These are phyloP conservation scores for Oreochromis niloticus DNA, from an alignment of 2,113 vertebrate genomes.

Conservation along the genomic window DNA sequence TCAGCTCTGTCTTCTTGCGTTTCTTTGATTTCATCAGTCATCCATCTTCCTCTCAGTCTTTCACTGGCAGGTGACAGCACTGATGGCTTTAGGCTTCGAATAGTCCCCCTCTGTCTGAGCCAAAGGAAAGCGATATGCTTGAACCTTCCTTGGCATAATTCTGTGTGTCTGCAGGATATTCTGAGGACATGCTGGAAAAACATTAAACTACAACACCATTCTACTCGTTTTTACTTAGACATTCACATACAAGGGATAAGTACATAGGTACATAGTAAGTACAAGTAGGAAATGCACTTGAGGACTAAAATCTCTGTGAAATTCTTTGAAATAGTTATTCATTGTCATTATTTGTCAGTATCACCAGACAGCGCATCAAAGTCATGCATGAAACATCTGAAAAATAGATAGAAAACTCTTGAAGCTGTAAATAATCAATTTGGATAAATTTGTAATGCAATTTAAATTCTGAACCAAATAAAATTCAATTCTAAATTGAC, in stretches of 20 bases:
- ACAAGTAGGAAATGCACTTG: background rate
- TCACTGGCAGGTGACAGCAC: background rate
- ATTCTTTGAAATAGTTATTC: background rate
- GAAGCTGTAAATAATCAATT: background rate
- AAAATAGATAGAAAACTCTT: background rate
- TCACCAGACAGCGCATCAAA: background rate
- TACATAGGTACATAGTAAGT: background rate
- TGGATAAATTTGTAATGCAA: background rate
- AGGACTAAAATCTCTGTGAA: background rate
- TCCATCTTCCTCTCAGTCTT: background rate
- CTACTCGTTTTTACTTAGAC: background rate
- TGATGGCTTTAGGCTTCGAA: background rate
- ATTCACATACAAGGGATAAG: background rate
- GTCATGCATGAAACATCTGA: background rate
- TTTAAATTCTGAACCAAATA: background rate
- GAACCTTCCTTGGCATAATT: background rate
- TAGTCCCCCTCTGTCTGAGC: background rate
- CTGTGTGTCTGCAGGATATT: slow-evolving; percentile 1
- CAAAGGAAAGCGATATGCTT: slow-evolving; percentile 18
- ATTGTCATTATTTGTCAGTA: background rate
- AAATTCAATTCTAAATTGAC: background rate
- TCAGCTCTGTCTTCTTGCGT: background rate
- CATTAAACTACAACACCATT: background rate
- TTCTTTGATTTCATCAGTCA: background rate
- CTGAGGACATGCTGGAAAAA: background rate